Percentiles rank a stretch among this genome's conserved stretches.
Evolutionary conservation across 92 coral and sea anemone species (phyloP).

Genomic region (Phenganax stokvisi): DNA sequence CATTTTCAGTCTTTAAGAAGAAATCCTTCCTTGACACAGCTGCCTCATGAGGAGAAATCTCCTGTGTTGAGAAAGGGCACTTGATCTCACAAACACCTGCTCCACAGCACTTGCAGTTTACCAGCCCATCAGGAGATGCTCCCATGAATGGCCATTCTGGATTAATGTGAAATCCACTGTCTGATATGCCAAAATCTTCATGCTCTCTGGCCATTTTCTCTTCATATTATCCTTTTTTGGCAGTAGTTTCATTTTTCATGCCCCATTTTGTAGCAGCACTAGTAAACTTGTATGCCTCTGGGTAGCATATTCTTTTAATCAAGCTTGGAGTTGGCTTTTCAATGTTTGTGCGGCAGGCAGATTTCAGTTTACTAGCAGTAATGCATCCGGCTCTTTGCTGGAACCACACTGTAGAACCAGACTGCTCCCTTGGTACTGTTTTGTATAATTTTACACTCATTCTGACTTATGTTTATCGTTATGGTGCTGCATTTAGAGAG

Average conservation of each 20-base stretch:
- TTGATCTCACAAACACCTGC: constrained; percentile 35
- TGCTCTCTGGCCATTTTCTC: constrained; percentile 1
- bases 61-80: constrained; percentile 36
- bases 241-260: neutral
- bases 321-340: constrained; percentile 48
- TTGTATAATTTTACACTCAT: constrained; percentile 41
- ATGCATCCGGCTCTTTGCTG: constrained; percentile 49
- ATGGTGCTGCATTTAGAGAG: neutral
- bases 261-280: constrained; percentile 41
- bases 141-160: constrained; percentile 41
- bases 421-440: constrained; percentile 45
- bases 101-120: constrained; percentile 32
- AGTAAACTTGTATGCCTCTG: constrained; percentile 49
- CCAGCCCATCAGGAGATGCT: constrained; percentile 38
- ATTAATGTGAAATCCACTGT: constrained; percentile 34
- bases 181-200: constrained; percentile 21
- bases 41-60: constrained; percentile 17
- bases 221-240: constrained; percentile 28
- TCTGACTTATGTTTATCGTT: constrained; percentile 29
- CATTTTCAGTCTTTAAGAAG: constrained; percentile 38
- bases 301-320: constrained; percentile 51
- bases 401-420: constrained; percentile 48
- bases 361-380: constrained; percentile 49
- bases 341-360: constrained; percentile 44
- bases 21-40: constrained; percentile 39